Conservation (phyloP, 2,113 vertebrate genomes). For the Daboia siamensis region DNA sequence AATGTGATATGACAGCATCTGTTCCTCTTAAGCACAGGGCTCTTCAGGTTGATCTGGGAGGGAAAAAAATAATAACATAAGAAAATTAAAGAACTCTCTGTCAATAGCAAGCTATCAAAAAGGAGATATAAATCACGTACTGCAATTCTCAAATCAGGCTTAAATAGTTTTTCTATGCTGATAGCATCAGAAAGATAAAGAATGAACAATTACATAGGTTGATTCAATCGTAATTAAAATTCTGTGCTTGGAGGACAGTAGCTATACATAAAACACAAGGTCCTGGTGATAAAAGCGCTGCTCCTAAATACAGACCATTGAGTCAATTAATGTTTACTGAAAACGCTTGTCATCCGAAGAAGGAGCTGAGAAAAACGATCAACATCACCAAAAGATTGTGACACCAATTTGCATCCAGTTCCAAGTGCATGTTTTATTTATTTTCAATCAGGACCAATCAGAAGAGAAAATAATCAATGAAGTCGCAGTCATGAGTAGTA, state of each 20-base stretch:
- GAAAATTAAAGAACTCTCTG: neutral
- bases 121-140: constrained; percentile 41
- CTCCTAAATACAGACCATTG: constrained; percentile 31
- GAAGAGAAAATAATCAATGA: constrained; percentile 85
- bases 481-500: constrained; percentile 78
- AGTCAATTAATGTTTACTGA: constrained; percentile 63
- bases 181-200: constrained; percentile 55
- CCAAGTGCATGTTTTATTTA: constrained; percentile 83
- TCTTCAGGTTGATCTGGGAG: constrained; percentile 17
- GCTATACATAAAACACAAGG: constrained; percentile 16
- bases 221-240: constrained; percentile 42
- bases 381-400: constrained; percentile 72
- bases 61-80: constrained; percentile 17
- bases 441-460: constrained; percentile 89
- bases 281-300: constrained; percentile 42
- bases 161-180: constrained; percentile 47
- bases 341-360: constrained; percentile 65
- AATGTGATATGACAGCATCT: constrained; percentile 26
- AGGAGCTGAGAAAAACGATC: constrained; percentile 79
- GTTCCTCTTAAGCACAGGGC: constrained; percentile 22
- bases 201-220: constrained; percentile 30
- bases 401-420: constrained; percentile 80
- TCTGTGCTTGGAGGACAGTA: constrained; percentile 40
- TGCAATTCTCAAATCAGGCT: constrained; percentile 32
- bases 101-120: constrained; percentile 49